phyloP scores from a whole-genome alignment of 2,888 invertebrate genomes.

The Pterobdella sp. region DNA sequence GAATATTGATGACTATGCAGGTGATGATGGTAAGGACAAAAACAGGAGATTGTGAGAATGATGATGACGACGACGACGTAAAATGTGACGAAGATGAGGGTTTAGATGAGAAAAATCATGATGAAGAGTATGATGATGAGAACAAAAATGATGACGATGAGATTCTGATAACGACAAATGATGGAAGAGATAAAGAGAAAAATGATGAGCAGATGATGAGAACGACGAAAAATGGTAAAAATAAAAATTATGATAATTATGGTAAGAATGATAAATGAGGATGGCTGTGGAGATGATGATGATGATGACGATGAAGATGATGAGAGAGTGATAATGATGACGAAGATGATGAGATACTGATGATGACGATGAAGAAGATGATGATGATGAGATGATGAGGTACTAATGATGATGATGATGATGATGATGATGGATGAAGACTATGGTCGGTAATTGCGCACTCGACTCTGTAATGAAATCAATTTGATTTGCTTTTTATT shows the following conservation, averaged over 20 bases:
- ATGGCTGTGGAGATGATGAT: constrained; percentile 6
- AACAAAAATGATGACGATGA: background rate
- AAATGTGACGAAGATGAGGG: background rate
- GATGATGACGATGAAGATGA: constrained; percentile 13
- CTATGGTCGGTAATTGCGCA: too few relatives aligned
- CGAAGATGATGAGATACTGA: background rate
- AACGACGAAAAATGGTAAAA: background rate
- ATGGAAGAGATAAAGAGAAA: background rate
- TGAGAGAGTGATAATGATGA: background rate
- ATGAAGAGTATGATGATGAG: background rate
- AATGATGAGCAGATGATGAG: background rate
- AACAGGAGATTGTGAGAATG: too few relatives aligned
- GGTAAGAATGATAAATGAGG: background rate
- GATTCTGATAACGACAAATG: background rate
- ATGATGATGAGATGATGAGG: too few relatives aligned
- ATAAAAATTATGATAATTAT: too few relatives aligned
- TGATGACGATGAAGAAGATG: background rate
- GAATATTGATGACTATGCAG: too few relatives aligned
- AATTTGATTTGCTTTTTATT: too few relatives aligned
- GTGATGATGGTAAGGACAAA: too few relatives aligned
- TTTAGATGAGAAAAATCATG: background rate
- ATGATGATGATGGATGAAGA: background rate
- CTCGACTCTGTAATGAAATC: too few relatives aligned
- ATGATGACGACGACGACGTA: too few relatives aligned
- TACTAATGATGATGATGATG: background rate